Base-by-base conservation (phyloP, 2,113 vertebrate species). In the Neoarius graeffei region DNA sequence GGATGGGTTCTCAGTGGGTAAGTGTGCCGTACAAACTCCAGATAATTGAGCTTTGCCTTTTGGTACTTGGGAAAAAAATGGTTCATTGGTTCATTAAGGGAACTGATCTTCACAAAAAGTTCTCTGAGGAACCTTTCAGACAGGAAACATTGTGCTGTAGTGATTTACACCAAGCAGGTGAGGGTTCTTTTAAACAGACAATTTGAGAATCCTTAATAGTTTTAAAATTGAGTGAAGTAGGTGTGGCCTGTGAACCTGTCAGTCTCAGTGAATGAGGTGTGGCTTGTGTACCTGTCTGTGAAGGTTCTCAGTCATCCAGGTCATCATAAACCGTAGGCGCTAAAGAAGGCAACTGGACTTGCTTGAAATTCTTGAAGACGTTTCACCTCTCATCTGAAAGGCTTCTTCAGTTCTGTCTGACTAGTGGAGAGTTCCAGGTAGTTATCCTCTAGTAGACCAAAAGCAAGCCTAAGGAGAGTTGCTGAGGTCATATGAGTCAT, bases 1-100 rank as follows among this genome's bases (percentile, higher is more conserved):
- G 62, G 76, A 88, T 90, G 89, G 80, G 71, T 77, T 84, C 87
- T 30, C 84, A 3, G 25, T 48, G 64, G 89, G 89, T 90, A 79
- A 90, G 89, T 90, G 10, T 54, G 35, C 35, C 15, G 27, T 82
- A 11, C 23, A 77, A 52, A 77, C 23, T 25, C 10, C 50, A 52
- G 11, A n/a, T 77, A 15, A 77, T 54, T 77, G 0, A 7, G 54
- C 5, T 14, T 54, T 54, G n/a, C 6, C 23, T 77, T 76, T 52
- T 14, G 11, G 6, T 23, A 10, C 42, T 50, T 50, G 3, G 1
- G 19, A 10, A 50, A 52, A 48, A 52, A 13, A 52, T 48, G 71
- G 6, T 42, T 23, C 0, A 19, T 42, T 35, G 14, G 27, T 15
- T 1, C 1, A 71, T 15, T 35, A 35, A 1, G 11, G 67, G 67